phyloP scores from a whole-genome alignment of 1,140 invertebrate species.

The Riptortus pedestris region DNA sequence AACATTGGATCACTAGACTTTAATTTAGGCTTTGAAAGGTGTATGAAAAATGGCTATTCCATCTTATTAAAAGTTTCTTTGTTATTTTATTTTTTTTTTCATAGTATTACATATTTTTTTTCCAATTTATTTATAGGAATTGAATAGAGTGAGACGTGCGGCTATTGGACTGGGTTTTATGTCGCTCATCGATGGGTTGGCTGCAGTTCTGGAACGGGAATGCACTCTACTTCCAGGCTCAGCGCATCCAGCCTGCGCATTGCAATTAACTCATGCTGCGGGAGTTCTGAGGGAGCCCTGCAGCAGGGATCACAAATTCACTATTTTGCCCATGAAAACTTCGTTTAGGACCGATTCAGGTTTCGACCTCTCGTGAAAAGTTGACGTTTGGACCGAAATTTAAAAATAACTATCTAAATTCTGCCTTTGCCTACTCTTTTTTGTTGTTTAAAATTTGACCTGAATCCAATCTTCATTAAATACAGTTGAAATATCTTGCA shows the following conservation, averaged over 20 bases:
- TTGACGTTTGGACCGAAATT: too few species aligned
- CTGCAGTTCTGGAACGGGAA: constrained; percentile 78
- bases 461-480: too few species aligned
- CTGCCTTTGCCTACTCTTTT: too few species aligned
- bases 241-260: constrained; percentile 74
- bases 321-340: constrained; percentile 52
- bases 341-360: constrained; percentile 39
- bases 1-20: too few species aligned
- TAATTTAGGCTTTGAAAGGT: too few species aligned
- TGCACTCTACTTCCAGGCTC: constrained; percentile 64
- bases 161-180: constrained; percentile 82
- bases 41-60: too few species aligned
- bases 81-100: too few species aligned
- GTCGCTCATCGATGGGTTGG: constrained; percentile 62
- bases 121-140: constrained; percentile 49
- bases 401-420: too few species aligned
- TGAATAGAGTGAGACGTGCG: constrained; percentile 78
- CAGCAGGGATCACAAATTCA: constrained; percentile 50
- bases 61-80: too few species aligned
- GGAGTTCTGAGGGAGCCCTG: constrained; percentile 52
- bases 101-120: too few species aligned
- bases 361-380: neutral
- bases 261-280: constrained; percentile 83
- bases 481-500: too few species aligned
- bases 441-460: too few species aligned